Evolutionary conservation across 1,140 invertebrate species (phyloP), one percentile per base, ranked within the genome.

Genomic region (Eulimnadia texana): DNA sequence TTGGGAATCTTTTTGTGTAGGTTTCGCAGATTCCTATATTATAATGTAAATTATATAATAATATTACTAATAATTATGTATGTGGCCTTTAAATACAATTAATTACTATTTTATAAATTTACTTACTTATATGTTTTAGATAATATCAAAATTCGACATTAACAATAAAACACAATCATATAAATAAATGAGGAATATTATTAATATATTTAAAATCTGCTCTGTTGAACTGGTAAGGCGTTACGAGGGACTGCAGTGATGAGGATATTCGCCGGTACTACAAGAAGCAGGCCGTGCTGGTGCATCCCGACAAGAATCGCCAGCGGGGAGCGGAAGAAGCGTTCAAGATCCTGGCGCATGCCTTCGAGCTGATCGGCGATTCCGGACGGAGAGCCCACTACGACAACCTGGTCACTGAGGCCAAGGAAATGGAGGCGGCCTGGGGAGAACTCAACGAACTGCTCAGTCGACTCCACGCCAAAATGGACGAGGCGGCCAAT

Each of bases 211-310:
- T n/a, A n/a, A n/a, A n/a, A n/a, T 19, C 9, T 33, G 28, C 0
- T 58, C 16, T 54, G 53, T 10, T 22, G 70, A 91, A 88, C 75
- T 91, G 93, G 75, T 74, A 92, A 62, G 93, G 86, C 50, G 85
- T 96, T 2, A 84, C 85, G 50, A 83, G 83, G 52, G 83, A 85
- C 52, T 91, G 90, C 70, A 82, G 85, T 20, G 91, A 95, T 70
- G 92, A 95, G 67, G 90, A 94, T 68, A 93, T 96, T 67, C 91
- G 91, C 69, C 86, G 87, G 68, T 93, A 95, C 78, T 95, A 94
- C 71, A 86, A 88, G 68, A 80, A 85, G 66, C 92, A 95, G 74
- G 91, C 91, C 2, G 85, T 94, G 69, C 77, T 96, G 13, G 91
- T 96, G 50, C 92, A 96, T 79, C 93, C 92, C 0, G 91, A 94